Evolutionary conservation across 2,113 vertebrate species (phyloP), one percentile per base, ranked within the genome.

Genomic region (Perccottus glenii): DNA sequence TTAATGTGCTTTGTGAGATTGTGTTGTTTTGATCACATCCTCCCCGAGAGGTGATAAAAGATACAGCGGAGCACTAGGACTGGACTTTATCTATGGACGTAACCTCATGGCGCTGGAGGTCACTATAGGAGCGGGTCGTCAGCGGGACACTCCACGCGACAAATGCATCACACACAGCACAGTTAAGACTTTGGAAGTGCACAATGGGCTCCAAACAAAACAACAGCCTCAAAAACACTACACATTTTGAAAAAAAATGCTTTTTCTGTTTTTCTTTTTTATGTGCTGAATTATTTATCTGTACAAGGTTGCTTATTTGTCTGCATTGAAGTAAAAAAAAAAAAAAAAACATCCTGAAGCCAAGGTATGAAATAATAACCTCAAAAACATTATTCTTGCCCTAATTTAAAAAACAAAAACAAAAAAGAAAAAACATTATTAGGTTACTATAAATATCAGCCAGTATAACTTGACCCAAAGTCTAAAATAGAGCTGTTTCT

Each of bases 1-100:
- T 88, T 69, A 68, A 83, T 84, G 88, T 88, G 85, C 77, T 82
- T 78, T 82, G 83, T 89, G 81, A 81, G 80, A 70, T 85, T 80
- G 83, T 90, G 78, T 80, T 86, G 86, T 84, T 87, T 77, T 67
- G 62, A 70, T 81, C 73, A 73, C 78, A 73, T 77, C 46, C 78
- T 86, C 82, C 64, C 77, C 70, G 57, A 11, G 73, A 77, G 77
- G 16, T 47, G 51, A 73, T 38, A 62, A 40, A 53, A 38, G 63
- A 63, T 58, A 71, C 48, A 32, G 57, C 14, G 70, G 72, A 71
- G 60, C 52, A 51, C 10, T 42, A 71, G 60, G 49, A 51, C 10
- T n/a, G 64, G 75, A 80, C 64, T 40, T 64, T 73, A 76, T 73
- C 61, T 70, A 16, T 64, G 78, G 80, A 85, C 77, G 32, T 70